Percentiles rank a stretch among this genome's conserved stretches.
phyloP scores from a whole-genome alignment of 2,113 vertebrate genomes.

The Indicator indicator region DNA sequence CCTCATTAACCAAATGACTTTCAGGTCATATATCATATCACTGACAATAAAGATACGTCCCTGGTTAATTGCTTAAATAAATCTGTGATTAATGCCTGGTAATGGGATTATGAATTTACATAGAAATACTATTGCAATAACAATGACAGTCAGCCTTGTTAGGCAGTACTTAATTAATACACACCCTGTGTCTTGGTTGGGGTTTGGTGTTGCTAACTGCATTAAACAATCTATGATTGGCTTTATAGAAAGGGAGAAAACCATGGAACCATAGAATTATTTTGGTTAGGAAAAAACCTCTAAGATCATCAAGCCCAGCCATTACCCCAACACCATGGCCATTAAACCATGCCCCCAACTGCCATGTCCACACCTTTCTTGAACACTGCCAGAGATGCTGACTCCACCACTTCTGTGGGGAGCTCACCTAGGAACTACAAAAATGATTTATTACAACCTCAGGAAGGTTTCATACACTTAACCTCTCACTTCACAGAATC shows the following conservation, averaged over 20 bases:
- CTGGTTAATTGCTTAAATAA: constrained; percentile 76
- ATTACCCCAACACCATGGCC: too few relatives aligned
- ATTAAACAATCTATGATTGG: background rate
- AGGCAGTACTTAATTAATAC: background rate
- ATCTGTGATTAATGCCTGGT: constrained; percentile 45
- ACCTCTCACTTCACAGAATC: background rate
- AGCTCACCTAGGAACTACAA: background rate
- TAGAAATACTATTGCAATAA: constrained; percentile 36
- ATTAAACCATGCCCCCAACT: too few relatives aligned
- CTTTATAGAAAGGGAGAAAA: background rate
- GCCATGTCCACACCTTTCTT: too few relatives aligned
- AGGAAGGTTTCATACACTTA: background rate
- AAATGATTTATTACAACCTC: background rate
- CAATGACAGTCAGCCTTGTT: background rate
- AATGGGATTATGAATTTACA: constrained; percentile 32
- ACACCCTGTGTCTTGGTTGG: background rate
- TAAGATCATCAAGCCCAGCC: too few relatives aligned
- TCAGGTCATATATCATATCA: constrained; percentile 61
- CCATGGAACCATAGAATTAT: background rate
- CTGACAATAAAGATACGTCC: constrained; percentile 65
- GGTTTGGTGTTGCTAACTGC: background rate
- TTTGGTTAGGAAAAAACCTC: background rate
- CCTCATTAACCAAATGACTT: constrained; percentile 72
- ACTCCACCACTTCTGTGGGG: too few relatives aligned
- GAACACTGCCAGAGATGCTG: too few relatives aligned